Evolutionary conservation across 2,113 vertebrate species (phyloP).

Genomic region (Dipodomys ordii): DNA sequence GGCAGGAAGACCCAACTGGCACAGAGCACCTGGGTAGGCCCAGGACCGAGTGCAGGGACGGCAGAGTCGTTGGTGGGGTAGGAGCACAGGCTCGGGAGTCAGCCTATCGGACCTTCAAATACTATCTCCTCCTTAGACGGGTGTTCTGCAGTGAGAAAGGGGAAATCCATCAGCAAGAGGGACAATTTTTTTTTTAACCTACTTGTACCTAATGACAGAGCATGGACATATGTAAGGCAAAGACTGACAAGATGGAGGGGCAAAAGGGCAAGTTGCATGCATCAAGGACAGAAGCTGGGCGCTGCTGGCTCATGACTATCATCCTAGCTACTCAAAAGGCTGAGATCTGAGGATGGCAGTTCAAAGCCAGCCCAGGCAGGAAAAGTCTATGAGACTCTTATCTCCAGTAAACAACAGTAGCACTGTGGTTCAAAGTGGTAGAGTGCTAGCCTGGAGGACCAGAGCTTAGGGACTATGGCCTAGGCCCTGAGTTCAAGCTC

Average conservation of each 20-base stretch:
- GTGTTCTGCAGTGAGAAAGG: not conserved
- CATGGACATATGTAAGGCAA: not conserved
- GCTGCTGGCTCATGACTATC: not conserved
- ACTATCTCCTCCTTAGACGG: not conserved
- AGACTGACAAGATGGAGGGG: no score
- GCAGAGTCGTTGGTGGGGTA: not conserved
- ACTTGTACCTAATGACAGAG: not conserved
- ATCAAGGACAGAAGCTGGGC: not conserved
- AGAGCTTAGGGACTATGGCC: no score
- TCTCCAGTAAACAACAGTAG: no score
- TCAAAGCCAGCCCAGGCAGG: no score
- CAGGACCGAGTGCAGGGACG: not conserved
- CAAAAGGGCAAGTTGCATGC: not conserved
- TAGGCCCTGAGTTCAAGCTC: no score
- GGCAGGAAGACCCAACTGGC: not conserved
- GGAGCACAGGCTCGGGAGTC: not conserved
- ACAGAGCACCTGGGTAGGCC: not conserved
- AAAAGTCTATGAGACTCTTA: no score
- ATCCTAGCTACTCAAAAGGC: no score
- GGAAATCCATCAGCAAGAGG: not conserved
- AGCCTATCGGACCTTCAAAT: not conserved
- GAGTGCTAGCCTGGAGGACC: no score
- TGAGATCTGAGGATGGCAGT: no score
- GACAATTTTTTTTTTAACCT: not conserved
- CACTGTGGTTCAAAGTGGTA: no score